A percentile compares a stretch with the other conserved stretches of the same genome.
These are phyloP conservation scores for Pseudochaenichthys georgianus DNA, from an alignment of 2,797 vertebrate genomes.

Conservation along the genomic window DNA sequence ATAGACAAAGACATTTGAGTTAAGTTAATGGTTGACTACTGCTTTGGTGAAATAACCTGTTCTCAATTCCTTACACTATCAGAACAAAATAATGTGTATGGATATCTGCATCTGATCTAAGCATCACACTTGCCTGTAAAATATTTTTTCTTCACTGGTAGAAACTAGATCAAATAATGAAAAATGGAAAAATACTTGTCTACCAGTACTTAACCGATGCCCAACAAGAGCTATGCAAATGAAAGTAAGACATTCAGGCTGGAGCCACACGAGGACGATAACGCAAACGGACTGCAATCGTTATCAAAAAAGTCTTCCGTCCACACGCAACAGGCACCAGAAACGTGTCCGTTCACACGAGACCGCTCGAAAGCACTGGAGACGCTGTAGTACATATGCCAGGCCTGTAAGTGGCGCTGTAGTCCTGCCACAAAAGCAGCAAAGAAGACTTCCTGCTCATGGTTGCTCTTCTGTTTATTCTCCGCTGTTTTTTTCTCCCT, in stretches of 20 bases:
- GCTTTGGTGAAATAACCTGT: conserved; percentile 28
- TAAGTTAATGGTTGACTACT: conserved; percentile 19
- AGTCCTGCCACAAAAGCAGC: no score
- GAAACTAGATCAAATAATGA: not conserved
- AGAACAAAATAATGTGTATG: not conserved
- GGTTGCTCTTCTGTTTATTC: no score
- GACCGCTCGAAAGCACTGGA: no score
- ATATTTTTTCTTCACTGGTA: not conserved
- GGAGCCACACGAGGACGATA: no score
- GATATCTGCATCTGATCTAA: conserved; percentile 9
- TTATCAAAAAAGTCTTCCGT: no score
- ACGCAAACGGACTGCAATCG: no score
- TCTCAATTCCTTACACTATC: conserved; percentile 21
- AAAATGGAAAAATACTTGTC: not conserved
- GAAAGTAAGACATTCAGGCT: conserved; percentile 22
- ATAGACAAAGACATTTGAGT: conserved; percentile 6
- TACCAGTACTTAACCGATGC: not conserved
- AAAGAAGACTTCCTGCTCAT: no score
- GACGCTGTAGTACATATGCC: no score
- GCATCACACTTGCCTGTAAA: not conserved
- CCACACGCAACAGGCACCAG: no score
- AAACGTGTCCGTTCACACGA: no score
- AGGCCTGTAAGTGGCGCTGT: no score
- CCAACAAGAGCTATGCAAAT: conserved; percentile 23
- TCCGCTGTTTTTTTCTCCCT: no score